Conservation (phyloP, 2,797 vertebrate species). For the Thalassophryne amazonica region DNA sequence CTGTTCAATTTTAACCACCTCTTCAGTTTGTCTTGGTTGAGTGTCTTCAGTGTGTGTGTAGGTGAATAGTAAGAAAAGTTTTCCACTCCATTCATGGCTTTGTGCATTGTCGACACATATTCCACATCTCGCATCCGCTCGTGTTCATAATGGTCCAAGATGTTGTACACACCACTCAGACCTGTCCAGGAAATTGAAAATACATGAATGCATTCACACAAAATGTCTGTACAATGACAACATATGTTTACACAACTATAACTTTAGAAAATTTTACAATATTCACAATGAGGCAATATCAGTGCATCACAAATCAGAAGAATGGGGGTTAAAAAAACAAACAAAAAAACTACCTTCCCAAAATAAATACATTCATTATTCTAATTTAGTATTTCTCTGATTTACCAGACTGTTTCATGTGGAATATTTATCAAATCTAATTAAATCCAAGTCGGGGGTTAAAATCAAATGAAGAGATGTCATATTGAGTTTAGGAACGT, state of each 20-base stretch:
- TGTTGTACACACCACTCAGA: slow-evolving; percentile 77
- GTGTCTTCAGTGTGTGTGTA: slow-evolving; percentile 47
- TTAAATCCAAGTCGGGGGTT: too few relatives aligned
- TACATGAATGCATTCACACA: background rate
- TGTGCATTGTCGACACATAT: slow-evolving; percentile 79
- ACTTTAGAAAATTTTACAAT: too few relatives aligned
- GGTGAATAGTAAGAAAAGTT: slow-evolving; percentile 79
- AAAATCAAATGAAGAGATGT: too few relatives aligned
- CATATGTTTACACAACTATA: background rate
- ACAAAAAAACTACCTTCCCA: too few relatives aligned
- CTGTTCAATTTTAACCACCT: slow-evolving; percentile 39
- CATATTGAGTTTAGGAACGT: too few relatives aligned
- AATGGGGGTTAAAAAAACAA: too few relatives aligned
- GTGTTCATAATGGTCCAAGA: slow-evolving; percentile 77
- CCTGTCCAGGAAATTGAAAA: slow-evolving; percentile 39
- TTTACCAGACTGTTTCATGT: too few relatives aligned
- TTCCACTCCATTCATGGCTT: slow-evolving; percentile 76
- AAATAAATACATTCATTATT: too few relatives aligned
- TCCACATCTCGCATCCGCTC: slow-evolving; percentile 74
- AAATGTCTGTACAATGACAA: background rate
- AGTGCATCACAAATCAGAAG: too few relatives aligned
- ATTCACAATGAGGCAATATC: too few relatives aligned
- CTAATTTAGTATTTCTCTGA: too few relatives aligned
- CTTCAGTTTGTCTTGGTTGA: slow-evolving; percentile 62
- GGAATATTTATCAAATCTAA: too few relatives aligned